phyloP scores from a whole-genome alignment of 2,888 invertebrate genomes.

The Agrochola litura region DNA sequence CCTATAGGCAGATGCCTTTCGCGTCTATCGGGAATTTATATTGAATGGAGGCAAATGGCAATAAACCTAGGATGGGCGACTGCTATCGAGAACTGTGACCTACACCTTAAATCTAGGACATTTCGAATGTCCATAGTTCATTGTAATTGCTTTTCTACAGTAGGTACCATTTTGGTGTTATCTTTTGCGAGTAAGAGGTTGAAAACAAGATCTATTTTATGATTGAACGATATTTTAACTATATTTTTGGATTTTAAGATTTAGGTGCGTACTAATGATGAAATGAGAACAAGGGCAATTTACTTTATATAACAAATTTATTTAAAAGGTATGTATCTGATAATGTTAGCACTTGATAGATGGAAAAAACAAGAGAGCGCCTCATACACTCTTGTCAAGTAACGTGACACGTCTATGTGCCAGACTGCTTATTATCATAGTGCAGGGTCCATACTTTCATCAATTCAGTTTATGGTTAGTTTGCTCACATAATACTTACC shows the following conservation, averaged over 20 bases:
- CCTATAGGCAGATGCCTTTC: constrained; percentile 67
- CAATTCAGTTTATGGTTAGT: neutral
- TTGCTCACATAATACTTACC: neutral
- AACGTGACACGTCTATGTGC: no score
- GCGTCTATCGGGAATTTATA: constrained; percentile 74
- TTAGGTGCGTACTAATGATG: neutral
- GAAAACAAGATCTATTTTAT: neutral
- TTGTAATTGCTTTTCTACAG: constrained; percentile 23
- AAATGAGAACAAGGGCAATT: no score
- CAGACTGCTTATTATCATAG: no score
- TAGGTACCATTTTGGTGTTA: neutral
- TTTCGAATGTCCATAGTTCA: constrained; percentile 33
- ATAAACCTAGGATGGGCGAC: constrained; percentile 67
- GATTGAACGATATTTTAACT: neutral
- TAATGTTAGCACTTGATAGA: no score
- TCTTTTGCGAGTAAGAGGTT: neutral
- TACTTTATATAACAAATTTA: no score
- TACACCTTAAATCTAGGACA: constrained; percentile 62
- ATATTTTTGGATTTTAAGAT: neutral
- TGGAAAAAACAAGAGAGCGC: no score
- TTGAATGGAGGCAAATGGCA: constrained; percentile 69
- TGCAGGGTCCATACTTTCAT: no score
- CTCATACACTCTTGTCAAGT: no score
- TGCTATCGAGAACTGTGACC: constrained; percentile 59
- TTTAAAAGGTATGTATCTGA: no score